Percentiles rank a stretch among this genome's conserved stretches.
These are phyloP conservation scores for Epizoanthus scotinus DNA, from an alignment of 92 coral and sea anemone genomes.

Conservation along the genomic window DNA sequence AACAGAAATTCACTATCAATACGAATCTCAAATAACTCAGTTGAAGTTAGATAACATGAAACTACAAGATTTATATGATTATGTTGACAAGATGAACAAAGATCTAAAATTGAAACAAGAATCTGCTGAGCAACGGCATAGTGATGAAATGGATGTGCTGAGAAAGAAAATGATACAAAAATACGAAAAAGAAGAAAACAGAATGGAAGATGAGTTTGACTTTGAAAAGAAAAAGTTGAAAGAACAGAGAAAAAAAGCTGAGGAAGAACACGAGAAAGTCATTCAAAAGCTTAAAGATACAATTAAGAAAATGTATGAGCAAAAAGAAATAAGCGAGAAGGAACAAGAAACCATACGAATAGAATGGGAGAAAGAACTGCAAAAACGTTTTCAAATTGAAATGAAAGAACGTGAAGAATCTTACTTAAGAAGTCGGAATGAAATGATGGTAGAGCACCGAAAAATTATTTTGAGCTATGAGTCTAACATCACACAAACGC, in stretches of 20 bases:
- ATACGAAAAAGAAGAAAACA: slow-evolving; percentile 1
- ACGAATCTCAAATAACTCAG: background rate
- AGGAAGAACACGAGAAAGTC: slow-evolving; percentile 4
- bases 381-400: background rate
- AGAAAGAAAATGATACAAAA: background rate
- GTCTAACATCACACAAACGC: background rate
- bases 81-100: background rate
- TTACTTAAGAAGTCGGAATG: background rate
- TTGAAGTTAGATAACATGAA: background rate
- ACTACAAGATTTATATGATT: background rate
- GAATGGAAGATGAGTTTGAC: background rate
- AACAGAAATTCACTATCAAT: background rate
- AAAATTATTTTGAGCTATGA: background rate
- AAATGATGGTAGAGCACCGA: background rate
- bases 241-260: background rate
- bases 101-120: background rate
- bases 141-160: slow-evolving; percentile 7
- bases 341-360: background rate
- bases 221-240: background rate
- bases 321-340: background rate
- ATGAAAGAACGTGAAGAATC: slow-evolving; percentile 4
- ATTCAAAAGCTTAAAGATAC: background rate
- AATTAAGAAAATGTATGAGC: slow-evolving; percentile 9
- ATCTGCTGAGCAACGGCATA: background rate
- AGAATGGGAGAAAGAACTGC: background rate